Conservation (phyloP, 1,140 invertebrate species). For the Atopsyche davidsoni region DNA sequence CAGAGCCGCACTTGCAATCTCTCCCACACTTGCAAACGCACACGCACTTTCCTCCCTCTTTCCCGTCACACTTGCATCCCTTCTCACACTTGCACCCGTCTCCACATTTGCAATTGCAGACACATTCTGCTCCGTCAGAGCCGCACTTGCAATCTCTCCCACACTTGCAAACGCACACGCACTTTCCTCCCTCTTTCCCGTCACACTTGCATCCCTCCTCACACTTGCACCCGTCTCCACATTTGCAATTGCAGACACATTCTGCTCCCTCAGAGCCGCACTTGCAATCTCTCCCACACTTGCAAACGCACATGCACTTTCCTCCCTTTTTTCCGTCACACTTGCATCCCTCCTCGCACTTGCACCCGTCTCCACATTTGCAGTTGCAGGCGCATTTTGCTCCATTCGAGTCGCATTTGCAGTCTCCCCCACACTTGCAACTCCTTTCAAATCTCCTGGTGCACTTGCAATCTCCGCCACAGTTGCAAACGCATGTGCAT, state of each 20-base stretch:
- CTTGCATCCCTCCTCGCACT: constrained; percentile 14
- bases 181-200: background rate
- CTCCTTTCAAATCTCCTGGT: background rate
- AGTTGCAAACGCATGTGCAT: constrained; percentile 4
- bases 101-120: constrained; percentile 12
- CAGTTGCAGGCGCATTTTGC: constrained; percentile 11
- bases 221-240: constrained; percentile 15
- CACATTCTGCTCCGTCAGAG: constrained; percentile 6
- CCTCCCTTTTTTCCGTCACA: constrained; percentile 11
- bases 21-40: constrained; percentile 20
- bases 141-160: constrained; percentile 10
- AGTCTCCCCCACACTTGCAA: too few relatives aligned
- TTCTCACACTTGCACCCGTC: constrained; percentile 31
- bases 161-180: constrained; percentile 13
- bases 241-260: constrained; percentile 21
- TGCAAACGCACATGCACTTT: constrained; percentile 27
- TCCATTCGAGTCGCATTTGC: constrained; percentile 27
- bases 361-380: constrained; percentile 7
- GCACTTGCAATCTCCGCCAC: background rate
- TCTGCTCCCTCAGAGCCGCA: constrained; percentile 26
- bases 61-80: constrained; percentile 34
- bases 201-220: constrained; percentile 11
- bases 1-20: constrained; percentile 19
- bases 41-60: constrained; percentile 11
- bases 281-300: constrained; percentile 35